phyloP scores from a whole-genome alignment of 2,797 vertebrate species.

The Lutjanus argentimaculatus region DNA sequence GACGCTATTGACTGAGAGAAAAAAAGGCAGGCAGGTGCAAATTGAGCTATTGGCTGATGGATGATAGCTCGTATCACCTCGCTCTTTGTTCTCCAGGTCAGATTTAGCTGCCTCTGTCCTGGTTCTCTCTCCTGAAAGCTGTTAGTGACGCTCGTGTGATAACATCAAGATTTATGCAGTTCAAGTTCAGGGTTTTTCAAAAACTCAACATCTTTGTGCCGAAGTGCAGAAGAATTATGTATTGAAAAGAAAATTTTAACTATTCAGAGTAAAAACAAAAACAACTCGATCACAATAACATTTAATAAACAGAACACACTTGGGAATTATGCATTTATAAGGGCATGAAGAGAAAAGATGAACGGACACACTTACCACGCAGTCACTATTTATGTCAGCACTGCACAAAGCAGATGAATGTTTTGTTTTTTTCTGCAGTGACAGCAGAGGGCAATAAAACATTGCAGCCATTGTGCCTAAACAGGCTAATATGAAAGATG shows the following conservation, averaged over 20 bases:
- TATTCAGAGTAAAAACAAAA: not conserved
- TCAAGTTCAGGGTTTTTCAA: not conserved
- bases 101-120: not conserved
- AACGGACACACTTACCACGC: too few species aligned
- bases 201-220: not conserved
- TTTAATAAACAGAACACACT: too few species aligned
- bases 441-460: too few species aligned
- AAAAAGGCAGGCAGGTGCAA: slow-evolving; percentile 21
- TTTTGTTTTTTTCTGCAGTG: too few species aligned
- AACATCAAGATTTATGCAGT: not conserved
- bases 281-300: too few species aligned
- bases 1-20: slow-evolving; percentile 4
- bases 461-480: too few species aligned
- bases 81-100: slow-evolving; percentile 25
- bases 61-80: slow-evolving; percentile 16
- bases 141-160: not conserved
- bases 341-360: too few species aligned
- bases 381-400: too few species aligned
- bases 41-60: slow-evolving; percentile 3
- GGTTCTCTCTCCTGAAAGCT: not conserved
- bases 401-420: too few species aligned
- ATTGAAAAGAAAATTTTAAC: not conserved
- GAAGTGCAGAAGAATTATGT: not conserved
- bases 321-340: too few species aligned
- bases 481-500: too few species aligned